A percentile compares a stretch with the other conserved stretches of the same genome.
Evolutionary conservation across 2,113 vertebrate species (phyloP).

Genomic region (Oreochromis niloticus): DNA sequence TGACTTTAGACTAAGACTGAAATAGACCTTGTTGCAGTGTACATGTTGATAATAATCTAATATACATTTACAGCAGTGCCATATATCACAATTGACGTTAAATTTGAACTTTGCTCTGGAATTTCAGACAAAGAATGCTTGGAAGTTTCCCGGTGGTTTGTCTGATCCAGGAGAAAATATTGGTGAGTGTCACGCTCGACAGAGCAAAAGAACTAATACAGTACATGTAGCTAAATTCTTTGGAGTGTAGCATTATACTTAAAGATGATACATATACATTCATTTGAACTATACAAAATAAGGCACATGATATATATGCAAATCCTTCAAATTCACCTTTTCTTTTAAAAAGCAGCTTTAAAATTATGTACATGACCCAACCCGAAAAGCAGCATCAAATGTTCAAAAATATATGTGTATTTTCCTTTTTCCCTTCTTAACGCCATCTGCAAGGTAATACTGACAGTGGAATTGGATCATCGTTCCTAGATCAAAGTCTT

Average conservation of each 20-base stretch:
- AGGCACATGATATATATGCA: not conserved
- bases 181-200: constrained; percentile 72
- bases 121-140: constrained; percentile 81
- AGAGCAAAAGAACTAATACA: constrained; percentile 6
- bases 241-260: not conserved
- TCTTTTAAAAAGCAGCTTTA: constrained; percentile 58
- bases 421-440: not conserved
- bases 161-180: constrained; percentile 91
- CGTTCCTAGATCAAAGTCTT: not conserved
- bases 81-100: not conserved
- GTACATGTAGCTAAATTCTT: constrained; percentile 15
- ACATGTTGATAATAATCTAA: not conserved
- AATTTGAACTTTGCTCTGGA: not conserved
- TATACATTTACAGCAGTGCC: constrained; percentile 34
- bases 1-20: not conserved
- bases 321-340: not conserved
- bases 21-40: not conserved
- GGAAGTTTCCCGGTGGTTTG: constrained; percentile 95
- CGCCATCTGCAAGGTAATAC: not conserved
- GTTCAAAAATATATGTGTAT: not conserved
- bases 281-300: constrained; percentile 28
- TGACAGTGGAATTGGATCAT: not conserved
- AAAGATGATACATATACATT: constrained; percentile 34
- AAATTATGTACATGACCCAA: not conserved
- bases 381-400: constrained; percentile 40